Conservation (phyloP, 2,113 vertebrate species). For the Melanerpes aurifrons region DNA sequence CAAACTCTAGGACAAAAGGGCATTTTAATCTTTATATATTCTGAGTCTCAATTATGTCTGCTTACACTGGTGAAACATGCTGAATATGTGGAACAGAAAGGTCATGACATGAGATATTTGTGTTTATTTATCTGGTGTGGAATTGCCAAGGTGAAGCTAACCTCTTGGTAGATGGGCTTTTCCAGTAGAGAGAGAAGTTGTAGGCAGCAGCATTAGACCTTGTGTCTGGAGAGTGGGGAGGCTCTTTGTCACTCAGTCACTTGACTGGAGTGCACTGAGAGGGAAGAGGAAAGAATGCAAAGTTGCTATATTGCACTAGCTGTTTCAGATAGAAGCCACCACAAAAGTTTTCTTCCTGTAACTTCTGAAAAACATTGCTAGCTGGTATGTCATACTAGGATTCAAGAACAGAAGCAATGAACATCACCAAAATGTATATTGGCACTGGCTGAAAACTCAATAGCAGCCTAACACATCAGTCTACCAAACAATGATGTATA, state of each 20-base stretch:
- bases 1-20: conserved; percentile 29
- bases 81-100: conserved; percentile 26
- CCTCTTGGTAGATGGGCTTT: conserved; percentile 9
- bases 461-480: not conserved
- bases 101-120: not conserved
- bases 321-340: not conserved
- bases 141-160: conserved; percentile 45
- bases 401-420: not conserved
- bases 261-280: not conserved
- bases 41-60: not conserved
- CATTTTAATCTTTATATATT: conserved; percentile 49
- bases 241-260: not conserved
- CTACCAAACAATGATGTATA: not conserved
- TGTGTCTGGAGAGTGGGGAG: not conserved
- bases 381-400: not conserved
- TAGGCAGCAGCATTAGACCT: not conserved
- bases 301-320: not conserved
- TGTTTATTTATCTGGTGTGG: conserved; percentile 45
- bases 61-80: conserved; percentile 12
- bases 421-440: not conserved
- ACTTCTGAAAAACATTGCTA: not conserved
- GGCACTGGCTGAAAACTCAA: not conserved
- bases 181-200: not conserved
- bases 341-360: not conserved
- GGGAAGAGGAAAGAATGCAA: not conserved